Base-by-base conservation (phyloP, 2,888 invertebrate species). In the Neoitamus cyanurus region DNA sequence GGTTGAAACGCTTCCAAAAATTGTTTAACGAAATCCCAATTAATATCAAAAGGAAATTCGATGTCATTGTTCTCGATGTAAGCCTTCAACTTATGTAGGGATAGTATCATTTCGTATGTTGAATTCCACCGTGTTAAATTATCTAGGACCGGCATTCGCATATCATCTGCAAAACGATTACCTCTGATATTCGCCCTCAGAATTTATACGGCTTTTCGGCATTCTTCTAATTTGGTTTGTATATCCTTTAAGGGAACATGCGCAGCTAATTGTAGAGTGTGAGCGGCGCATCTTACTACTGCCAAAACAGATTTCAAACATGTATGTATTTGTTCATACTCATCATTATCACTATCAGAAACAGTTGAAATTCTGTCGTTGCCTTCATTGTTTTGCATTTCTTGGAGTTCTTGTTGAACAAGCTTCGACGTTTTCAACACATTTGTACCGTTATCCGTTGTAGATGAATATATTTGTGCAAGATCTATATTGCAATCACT, bases 1-100 rank as follows among this genome's bases (percentile, higher is more conserved):
- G 86, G 87, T 28, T 83, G 83, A 42, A 87, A 87, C 5, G 85
- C 86, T 69, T 13, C 77, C n/a, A 84, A 20, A 85, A 87, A 87
- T 1, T 85, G 58, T 20, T 46, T 42, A 1, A 87, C 82, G 83
- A 87, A 87, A 15, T 7, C 20, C 87, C 87, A 86, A 69, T 87
- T 78, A 36, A 87, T 80, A 25, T 86, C 85, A 5, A 73, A 7
- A 7, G 82, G 7, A 58, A 73, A 6, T 13, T 69, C 3, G 1
- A 46, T 46, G n/a, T 31, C 6, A 36, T 34, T 42, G 48, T 72
- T 72, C 2, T 83, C 83, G 34, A 85, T 25, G 15, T 68, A 80
- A 20, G 31, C 30, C n/a, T 70, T 25, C 20, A 83, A 68, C 11
- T 72, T 6, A 20, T 70, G 36, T 9, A 85, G 9, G 30, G 84